Evolutionary conservation across 2,113 vertebrate species (phyloP).

Genomic region (Microtus richardsoni): DNA sequence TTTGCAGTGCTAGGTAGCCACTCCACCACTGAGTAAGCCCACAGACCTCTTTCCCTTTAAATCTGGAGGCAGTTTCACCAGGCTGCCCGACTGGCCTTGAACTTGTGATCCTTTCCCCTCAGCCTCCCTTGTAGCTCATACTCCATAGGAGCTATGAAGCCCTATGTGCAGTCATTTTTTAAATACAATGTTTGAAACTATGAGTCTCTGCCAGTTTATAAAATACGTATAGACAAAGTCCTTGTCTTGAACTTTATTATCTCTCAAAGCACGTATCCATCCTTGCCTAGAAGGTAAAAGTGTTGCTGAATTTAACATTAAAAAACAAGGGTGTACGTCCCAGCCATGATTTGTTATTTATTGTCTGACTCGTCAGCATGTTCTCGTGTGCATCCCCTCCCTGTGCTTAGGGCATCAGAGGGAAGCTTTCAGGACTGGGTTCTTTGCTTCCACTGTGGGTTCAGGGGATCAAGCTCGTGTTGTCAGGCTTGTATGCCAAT

Average conservation of each 20-base stretch:
- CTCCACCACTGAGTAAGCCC: too few relatives aligned
- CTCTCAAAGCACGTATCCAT: not conserved
- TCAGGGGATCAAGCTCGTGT: not conserved
- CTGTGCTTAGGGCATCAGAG: not conserved
- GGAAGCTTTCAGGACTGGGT: not conserved
- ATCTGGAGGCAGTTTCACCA: not conserved
- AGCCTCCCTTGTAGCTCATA: not conserved
- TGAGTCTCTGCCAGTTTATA: not conserved
- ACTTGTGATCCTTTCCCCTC: not conserved
- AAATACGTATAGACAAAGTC: not conserved
- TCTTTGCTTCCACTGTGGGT: not conserved
- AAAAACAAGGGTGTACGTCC: not conserved
- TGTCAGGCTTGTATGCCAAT: not conserved
- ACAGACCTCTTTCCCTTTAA: not conserved
- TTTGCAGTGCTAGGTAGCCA: not conserved
- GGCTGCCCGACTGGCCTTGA: not conserved
- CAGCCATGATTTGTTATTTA: not conserved
- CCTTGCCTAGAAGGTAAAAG: not conserved
- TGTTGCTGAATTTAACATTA: conserved; percentile 13
- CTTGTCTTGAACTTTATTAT: not conserved
- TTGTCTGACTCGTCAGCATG: not conserved
- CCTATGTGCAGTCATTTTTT: not conserved
- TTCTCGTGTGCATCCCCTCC: not conserved
- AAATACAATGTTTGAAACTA: not conserved
- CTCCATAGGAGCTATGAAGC: not conserved